phyloP scores from a whole-genome alignment of 2,113 vertebrate genomes.

The Callaeas wilsoni region DNA sequence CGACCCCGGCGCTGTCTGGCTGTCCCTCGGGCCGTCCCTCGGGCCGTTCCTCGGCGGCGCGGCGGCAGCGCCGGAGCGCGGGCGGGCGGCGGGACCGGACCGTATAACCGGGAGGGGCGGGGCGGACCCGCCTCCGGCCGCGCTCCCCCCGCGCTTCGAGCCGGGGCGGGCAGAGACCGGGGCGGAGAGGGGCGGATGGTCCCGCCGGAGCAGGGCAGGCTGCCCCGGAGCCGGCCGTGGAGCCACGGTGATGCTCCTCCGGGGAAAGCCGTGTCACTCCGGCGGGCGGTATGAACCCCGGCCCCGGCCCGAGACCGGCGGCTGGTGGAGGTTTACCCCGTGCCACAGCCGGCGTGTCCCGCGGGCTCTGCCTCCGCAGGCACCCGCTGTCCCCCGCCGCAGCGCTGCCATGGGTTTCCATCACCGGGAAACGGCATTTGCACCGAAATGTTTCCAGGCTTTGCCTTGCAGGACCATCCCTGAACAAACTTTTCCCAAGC shows the following conservation, averaged over 20 bases:
- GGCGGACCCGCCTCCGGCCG: neutral
- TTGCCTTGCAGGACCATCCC: neutral
- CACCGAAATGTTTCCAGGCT: neutral
- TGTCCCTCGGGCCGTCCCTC: neutral
- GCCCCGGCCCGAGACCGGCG: neutral
- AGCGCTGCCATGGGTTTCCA: fast-evolving
- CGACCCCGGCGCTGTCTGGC: neutral
- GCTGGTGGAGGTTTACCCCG: fast-evolving
- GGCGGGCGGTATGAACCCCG: neutral
- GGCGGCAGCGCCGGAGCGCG: too few species aligned
- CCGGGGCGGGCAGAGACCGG: neutral
- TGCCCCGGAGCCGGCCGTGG: neutral
- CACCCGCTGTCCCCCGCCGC: fast-evolving
- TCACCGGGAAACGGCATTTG: fast-evolving
- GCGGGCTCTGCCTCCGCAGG: neutral
- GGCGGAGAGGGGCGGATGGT: neutral
- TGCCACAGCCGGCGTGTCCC: neutral
- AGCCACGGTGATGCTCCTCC: fast-evolving
- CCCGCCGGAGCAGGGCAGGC: neutral
- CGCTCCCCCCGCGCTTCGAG: neutral
- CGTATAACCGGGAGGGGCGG: neutral
- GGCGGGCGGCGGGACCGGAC: neutral
- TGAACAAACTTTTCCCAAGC: neutral
- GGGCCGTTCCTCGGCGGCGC: neutral
- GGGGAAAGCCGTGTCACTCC: fast-evolving